Evolutionary conservation across 2,113 vertebrate species (phyloP).

Genomic region (Poicephalus meyeri): DNA sequence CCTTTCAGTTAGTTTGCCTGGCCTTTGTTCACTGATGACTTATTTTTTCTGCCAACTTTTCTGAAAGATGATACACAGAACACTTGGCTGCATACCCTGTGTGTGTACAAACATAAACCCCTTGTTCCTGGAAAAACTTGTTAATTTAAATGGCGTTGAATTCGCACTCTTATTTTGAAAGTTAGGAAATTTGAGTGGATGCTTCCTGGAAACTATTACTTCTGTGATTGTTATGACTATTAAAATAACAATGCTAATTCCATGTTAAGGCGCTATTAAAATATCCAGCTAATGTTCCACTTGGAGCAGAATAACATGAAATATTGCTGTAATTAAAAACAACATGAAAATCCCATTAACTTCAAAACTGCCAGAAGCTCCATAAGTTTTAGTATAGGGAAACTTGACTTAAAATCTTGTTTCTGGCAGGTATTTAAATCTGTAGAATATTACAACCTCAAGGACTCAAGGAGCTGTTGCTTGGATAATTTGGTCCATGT

Average conservation of each 20-base stretch:
- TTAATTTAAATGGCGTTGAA: neutral
- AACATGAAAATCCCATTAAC: neutral
- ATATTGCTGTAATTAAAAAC: neutral
- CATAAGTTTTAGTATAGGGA: neutral
- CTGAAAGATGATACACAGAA: slow-evolving; percentile 9
- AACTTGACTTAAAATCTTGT: neutral
- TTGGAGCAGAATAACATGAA: neutral
- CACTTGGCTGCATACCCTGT: neutral
- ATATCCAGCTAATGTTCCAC: neutral
- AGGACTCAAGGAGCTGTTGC: neutral
- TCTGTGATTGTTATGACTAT: neutral
- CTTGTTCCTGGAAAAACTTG: slow-evolving; percentile 3
- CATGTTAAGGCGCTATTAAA: neutral
- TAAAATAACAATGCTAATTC: neutral
- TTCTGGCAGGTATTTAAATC: neutral
- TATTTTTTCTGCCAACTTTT: neutral
- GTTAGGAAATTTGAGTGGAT: neutral
- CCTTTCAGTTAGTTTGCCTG: neutral
- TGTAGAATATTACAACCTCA: neutral
- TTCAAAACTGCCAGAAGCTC: neutral
- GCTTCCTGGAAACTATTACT: neutral
- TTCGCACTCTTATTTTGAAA: neutral
- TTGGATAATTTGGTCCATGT: neutral
- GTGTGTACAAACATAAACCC: neutral
- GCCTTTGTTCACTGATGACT: neutral